Percentiles rank a stretch among this genome's conserved stretches.
phyloP scores from a whole-genome alignment of 2,888 invertebrate species.

The Micropterix aruncella region DNA sequence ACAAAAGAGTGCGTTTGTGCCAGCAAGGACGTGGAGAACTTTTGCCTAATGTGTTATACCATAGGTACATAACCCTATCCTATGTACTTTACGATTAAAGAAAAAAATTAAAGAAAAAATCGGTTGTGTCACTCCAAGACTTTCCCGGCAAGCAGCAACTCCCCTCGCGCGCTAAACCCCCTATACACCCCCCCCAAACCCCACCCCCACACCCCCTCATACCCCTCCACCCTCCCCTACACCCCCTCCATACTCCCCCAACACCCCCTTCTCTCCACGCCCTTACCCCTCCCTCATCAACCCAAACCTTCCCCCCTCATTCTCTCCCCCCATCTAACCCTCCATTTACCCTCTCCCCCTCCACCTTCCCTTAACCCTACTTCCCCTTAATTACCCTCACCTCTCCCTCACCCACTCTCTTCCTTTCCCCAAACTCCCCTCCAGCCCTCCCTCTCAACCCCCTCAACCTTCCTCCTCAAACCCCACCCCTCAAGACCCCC shows the following conservation, averaged over 20 bases:
- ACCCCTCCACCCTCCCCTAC: not conserved
- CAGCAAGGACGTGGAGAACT: too few relatives aligned
- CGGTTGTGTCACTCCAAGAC: too few relatives aligned
- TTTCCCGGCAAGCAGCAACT: too few relatives aligned
- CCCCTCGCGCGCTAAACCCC: too few relatives aligned
- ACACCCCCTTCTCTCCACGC: not conserved
- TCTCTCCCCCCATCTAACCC: not conserved
- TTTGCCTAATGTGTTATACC: too few relatives aligned
- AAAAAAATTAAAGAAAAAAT: too few relatives aligned
- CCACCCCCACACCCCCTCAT: not conserved
- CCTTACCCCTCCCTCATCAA: not conserved
- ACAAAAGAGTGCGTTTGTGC: too few relatives aligned
- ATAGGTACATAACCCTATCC: too few relatives aligned
- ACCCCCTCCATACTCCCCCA: not conserved
- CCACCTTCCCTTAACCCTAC: not conserved
- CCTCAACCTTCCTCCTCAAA: not conserved
- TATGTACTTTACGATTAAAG: too few relatives aligned
- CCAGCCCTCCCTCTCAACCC: not conserved
- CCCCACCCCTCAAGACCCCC: not conserved
- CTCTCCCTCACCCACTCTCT: too few relatives aligned
- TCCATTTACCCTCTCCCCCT: not conserved
- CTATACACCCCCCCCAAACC: not conserved
- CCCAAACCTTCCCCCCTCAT: not conserved
- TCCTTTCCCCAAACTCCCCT: not conserved
- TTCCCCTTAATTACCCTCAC: not conserved